Percentiles rank a stretch among this genome's conserved stretches.
These are phyloP conservation scores for Hirudo medicinalis DNA, from an alignment of 1,140 invertebrate genomes.

Conservation along the genomic window DNA sequence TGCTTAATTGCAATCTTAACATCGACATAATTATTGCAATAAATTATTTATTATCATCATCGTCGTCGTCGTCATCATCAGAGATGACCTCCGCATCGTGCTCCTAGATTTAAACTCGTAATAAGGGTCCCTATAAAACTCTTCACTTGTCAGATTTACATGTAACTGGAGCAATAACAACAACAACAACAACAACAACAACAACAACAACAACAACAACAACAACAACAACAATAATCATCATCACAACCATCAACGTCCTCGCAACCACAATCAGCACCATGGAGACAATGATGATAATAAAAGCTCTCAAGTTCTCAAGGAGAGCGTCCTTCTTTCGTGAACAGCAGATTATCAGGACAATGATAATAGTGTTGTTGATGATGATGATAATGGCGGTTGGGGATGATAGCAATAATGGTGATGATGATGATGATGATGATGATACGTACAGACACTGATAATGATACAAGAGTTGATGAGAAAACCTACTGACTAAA, in stretches of 20 bases:
- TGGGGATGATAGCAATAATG: not conserved
- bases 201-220: not conserved
- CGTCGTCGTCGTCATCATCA: too few relatives aligned
- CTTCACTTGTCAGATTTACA: too few relatives aligned
- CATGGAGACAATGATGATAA: slow-evolving; percentile 3
- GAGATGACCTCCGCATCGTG: too few relatives aligned
- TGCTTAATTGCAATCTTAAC: not conserved
- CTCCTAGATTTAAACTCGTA: too few relatives aligned
- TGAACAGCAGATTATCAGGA: not conserved
- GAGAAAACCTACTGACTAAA: too few relatives aligned
- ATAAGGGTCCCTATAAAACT: too few relatives aligned
- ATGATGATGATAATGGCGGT: not conserved
- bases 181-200: not conserved
- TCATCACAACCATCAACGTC: not conserved
- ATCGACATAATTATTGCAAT: not conserved
- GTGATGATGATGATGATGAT: not conserved
- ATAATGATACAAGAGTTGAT: too few relatives aligned
- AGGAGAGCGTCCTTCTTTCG: too few relatives aligned
- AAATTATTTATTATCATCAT: not conserved
- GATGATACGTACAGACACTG: not conserved
- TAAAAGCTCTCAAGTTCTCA: not conserved
- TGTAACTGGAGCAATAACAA: too few relatives aligned
- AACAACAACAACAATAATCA: not conserved
- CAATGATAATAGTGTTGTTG: not conserved
- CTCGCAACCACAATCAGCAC: not conserved